Percentiles rank a stretch among this genome's conserved stretches.
phyloP scores from a whole-genome alignment of 2,797 vertebrate species.

The Clarias fuscus region DNA sequence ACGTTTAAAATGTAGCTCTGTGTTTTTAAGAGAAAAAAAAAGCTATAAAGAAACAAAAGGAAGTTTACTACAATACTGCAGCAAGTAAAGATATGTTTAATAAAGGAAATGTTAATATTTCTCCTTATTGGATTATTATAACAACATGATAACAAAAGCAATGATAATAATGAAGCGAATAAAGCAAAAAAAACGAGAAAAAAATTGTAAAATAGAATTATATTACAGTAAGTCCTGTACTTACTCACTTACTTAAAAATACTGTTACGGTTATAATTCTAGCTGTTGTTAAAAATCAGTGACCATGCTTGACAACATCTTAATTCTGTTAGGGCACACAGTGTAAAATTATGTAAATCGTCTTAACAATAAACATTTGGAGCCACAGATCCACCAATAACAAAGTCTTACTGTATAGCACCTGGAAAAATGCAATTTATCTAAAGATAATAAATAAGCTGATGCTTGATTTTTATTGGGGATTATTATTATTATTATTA shows the following conservation, averaged over 20 bases:
- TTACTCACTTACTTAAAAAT: background rate
- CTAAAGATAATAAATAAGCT: background rate
- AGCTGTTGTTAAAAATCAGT: background rate
- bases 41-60: background rate
- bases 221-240: background rate
- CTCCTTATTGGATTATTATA: background rate
- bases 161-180: background rate
- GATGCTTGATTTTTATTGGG: background rate
- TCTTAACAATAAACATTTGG: background rate
- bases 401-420: too few species aligned
- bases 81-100: background rate
- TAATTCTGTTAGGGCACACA: background rate
- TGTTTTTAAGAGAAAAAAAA: background rate
- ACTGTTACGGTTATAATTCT: background rate
- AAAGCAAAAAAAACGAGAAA: background rate
- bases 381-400: too few species aligned
- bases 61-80: background rate
- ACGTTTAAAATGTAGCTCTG: too few species aligned
- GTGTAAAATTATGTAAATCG: background rate
- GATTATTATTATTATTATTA: background rate
- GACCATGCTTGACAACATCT: background rate
- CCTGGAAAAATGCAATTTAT: background rate
- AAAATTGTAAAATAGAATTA: background rate
- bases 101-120: background rate
- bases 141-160: background rate